Evolutionary conservation across 2,888 invertebrate genomes (phyloP).

Genomic region (Elegia similella): DNA sequence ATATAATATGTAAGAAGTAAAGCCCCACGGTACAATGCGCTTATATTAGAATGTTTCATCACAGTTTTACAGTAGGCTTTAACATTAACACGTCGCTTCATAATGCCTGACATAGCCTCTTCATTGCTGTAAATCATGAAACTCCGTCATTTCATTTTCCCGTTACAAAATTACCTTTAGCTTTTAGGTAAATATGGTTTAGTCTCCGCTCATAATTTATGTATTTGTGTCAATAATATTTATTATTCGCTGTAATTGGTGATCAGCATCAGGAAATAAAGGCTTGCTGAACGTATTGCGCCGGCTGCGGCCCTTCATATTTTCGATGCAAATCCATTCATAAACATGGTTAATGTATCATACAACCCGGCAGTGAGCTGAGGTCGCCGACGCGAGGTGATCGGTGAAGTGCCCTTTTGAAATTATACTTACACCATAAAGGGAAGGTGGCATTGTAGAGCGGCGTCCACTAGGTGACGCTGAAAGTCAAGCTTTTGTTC

Average conservation of each 20-base stretch:
- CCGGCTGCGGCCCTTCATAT: conserved; percentile 58
- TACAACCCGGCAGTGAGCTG: conserved; percentile 65
- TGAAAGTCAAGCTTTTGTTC: background rate
- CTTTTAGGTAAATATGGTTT: no score
- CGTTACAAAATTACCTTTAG: no score
- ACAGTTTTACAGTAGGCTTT: no score
- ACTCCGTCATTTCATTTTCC: no score
- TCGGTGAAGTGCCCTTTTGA: conserved; percentile 58
- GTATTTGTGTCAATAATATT: background rate
- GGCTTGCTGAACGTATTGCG: conserved; percentile 50
- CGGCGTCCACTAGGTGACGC: conserved; percentile 19
- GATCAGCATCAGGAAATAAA: conserved; percentile 42
- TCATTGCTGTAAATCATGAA: no score
- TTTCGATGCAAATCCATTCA: conserved; percentile 52
- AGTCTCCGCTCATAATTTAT: background rate
- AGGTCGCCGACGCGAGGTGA: conserved; percentile 55
- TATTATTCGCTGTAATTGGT: conserved; percentile 5
- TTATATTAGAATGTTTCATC: no score
- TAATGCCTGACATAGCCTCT: no score
- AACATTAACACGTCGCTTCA: no score
- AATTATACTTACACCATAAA: conserved; percentile 48
- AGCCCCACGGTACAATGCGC: no score
- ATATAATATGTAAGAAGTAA: no score
- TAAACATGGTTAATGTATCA: conserved; percentile 36
- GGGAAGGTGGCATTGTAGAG: conserved; percentile 37